Conservation (phyloP, 2,113 vertebrate species). For the Phaetusa simplex region DNA sequence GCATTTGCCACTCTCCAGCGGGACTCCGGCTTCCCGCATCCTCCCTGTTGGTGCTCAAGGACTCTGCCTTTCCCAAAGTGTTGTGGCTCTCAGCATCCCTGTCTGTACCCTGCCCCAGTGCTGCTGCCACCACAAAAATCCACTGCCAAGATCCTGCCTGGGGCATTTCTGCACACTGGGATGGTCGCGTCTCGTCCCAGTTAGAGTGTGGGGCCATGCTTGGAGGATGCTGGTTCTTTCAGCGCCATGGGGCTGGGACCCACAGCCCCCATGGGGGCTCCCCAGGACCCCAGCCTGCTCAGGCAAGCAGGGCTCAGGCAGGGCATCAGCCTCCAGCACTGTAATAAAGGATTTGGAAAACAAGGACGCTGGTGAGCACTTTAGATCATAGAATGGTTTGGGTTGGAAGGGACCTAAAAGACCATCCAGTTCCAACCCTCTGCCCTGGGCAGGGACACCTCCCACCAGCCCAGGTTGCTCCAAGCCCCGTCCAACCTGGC, state of each 20-base stretch:
- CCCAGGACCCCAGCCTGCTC: neutral
- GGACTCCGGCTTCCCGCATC: fast-evolving
- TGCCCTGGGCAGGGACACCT: no score
- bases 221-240: neutral
- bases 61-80: neutral
- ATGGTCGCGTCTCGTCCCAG: fast-evolving
- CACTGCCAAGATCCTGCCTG: fast-evolving
- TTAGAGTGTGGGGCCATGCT: fast-evolving
- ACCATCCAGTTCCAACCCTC: no score
- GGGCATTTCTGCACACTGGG: fast-evolving
- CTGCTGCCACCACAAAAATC: neutral
- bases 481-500: no score
- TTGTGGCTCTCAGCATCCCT: neutral
- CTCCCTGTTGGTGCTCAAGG: neutral
- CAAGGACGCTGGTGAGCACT: fast-evolving
- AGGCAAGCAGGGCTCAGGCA: neutral
- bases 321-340: neutral
- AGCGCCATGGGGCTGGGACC: fast-evolving
- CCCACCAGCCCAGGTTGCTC: no score
- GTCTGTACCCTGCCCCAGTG: neutral
- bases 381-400: no score
- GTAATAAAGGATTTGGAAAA: neutral
- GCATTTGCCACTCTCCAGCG: fast-evolving
- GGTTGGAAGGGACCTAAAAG: no score
- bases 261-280: fast-evolving